phyloP scores from a whole-genome alignment of 2,113 vertebrate species.

The Eupsittula cactorum region DNA sequence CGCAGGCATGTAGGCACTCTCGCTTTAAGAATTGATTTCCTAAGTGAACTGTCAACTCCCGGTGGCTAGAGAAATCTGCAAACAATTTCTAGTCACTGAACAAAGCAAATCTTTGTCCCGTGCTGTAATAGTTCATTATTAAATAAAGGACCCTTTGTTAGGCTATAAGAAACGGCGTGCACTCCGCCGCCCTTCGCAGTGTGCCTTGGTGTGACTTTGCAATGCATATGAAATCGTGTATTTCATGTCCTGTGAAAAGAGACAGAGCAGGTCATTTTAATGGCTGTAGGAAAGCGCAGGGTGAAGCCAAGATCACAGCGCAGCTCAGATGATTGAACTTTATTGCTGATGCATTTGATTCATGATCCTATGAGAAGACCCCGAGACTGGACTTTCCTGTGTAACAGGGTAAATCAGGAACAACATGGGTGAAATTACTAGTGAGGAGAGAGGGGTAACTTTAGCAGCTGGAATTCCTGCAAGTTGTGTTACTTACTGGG shows the following conservation, averaged over 20 bases:
- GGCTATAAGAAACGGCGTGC: not conserved
- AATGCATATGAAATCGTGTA: not conserved
- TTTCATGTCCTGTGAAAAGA: not conserved
- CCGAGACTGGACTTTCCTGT: not conserved
- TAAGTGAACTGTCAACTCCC: slow-evolving; percentile 50
- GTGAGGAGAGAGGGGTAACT: not conserved
- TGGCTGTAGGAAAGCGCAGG: not conserved
- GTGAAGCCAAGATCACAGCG: not conserved
- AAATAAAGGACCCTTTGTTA: slow-evolving; percentile 54
- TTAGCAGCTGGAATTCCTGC: not conserved
- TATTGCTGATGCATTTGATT: not conserved
- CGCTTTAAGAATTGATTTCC: slow-evolving; percentile 38
- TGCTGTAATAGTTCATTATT: slow-evolving; percentile 39
- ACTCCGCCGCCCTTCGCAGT: not conserved
- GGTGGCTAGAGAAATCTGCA: slow-evolving; percentile 61
- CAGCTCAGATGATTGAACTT: not conserved
- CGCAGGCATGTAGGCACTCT: not conserved
- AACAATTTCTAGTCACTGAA: slow-evolving; percentile 62
- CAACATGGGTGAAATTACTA: not conserved
- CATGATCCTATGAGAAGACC: not conserved
- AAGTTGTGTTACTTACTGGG: not conserved
- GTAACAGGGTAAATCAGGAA: not conserved
- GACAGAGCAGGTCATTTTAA: not conserved
- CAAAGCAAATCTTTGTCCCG: slow-evolving; percentile 61
- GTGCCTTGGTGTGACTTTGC: slow-evolving; percentile 18